Evolutionary conservation across 2,113 vertebrate genomes (phyloP).

Genomic region (Porphyrio hochstetteri): DNA sequence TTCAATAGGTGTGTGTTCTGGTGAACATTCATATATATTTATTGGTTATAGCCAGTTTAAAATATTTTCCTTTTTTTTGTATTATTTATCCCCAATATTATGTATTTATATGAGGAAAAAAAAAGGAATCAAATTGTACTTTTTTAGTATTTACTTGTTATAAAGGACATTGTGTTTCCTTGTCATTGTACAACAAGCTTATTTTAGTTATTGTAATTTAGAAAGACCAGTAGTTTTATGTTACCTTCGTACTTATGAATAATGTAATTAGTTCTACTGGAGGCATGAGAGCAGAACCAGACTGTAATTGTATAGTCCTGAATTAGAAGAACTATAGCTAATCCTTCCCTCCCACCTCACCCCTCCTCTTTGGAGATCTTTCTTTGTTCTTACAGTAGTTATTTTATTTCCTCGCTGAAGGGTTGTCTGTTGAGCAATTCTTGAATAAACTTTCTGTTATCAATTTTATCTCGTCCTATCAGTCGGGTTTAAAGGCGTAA

Average conservation of each 20-base stretch:
- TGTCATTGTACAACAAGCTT: conserved; percentile 92
- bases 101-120: conserved; percentile 92
- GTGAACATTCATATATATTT: conserved; percentile 99
- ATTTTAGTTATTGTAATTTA: conserved; percentile 98
- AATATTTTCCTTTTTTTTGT: conserved; percentile 89
- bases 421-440: conserved; percentile 95
- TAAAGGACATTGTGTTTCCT: conserved; percentile 89
- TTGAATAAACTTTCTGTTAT: conserved; percentile 99
- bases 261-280: conserved; percentile 94
- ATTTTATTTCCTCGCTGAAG: conserved; percentile 86
- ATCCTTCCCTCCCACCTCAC: conserved; percentile 73
- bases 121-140: conserved; percentile 81
- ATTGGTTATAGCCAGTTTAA: conserved; percentile 98
- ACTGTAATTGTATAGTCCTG: conserved; percentile 88
- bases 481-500: conserved; percentile 15
- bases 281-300: conserved; percentile 86
- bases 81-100: conserved; percentile 95
- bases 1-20: conserved; percentile 92
- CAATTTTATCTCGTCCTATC: conserved; percentile 80
- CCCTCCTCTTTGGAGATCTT: conserved; percentile 79
- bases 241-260: conserved; percentile 92
- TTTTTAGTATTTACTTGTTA: conserved; percentile 97
- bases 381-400: conserved; percentile 92
- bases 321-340: conserved; percentile 89
- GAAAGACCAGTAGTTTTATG: conserved; percentile 89